These are phyloP conservation scores for Danio tinwini DNA, from an alignment of 2,797 vertebrate species.

Conservation along the genomic window DNA sequence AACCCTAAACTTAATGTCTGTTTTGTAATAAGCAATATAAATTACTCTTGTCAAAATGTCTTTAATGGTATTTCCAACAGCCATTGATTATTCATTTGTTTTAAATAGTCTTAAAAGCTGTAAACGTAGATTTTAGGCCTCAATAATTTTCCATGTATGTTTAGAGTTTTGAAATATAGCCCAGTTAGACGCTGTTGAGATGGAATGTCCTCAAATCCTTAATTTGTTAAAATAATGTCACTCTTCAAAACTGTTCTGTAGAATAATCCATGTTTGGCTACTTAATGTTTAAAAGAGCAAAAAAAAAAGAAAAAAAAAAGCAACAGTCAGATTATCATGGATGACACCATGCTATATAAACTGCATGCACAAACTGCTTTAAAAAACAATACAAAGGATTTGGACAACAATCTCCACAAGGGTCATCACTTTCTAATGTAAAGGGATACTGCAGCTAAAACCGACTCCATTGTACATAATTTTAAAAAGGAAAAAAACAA, in stretches of 20 bases:
- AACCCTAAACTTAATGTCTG: slow-evolving; percentile 72
- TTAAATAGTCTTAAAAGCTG: slow-evolving; percentile 93
- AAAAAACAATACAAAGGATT: slow-evolving; percentile 72
- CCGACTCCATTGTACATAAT: slow-evolving; percentile 91
- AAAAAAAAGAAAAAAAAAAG: slow-evolving; percentile 40
- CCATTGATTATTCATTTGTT: slow-evolving; percentile 80
- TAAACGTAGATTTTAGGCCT: slow-evolving; percentile 86
- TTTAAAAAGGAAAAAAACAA: slow-evolving; percentile 73
- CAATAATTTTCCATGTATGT: slow-evolving; percentile 82
- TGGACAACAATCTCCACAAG: slow-evolving; percentile 87
- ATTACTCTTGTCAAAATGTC: slow-evolving; percentile 73
- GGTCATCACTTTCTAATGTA: slow-evolving; percentile 87
- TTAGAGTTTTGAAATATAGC: slow-evolving; percentile 99
- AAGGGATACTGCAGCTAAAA: slow-evolving; percentile 98
- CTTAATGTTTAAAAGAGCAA: slow-evolving; percentile 65
- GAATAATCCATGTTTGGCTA: slow-evolving; percentile 67
- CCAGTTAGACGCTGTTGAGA: slow-evolving; percentile 95
- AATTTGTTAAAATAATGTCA: slow-evolving; percentile 77
- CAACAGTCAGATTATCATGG: slow-evolving; percentile 66
- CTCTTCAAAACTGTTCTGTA: slow-evolving; percentile 69
- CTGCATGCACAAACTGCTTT: slow-evolving; percentile 79
- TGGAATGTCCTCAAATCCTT: slow-evolving; percentile 87
- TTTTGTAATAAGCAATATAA: slow-evolving; percentile 80
- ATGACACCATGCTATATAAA: slow-evolving; percentile 78
- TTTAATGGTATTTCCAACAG: slow-evolving; percentile 75